Percentiles rank a stretch among this genome's conserved stretches.
Conservation (phyloP, 2,888 invertebrate genomes). For the Ephialtes manifestator region DNA sequence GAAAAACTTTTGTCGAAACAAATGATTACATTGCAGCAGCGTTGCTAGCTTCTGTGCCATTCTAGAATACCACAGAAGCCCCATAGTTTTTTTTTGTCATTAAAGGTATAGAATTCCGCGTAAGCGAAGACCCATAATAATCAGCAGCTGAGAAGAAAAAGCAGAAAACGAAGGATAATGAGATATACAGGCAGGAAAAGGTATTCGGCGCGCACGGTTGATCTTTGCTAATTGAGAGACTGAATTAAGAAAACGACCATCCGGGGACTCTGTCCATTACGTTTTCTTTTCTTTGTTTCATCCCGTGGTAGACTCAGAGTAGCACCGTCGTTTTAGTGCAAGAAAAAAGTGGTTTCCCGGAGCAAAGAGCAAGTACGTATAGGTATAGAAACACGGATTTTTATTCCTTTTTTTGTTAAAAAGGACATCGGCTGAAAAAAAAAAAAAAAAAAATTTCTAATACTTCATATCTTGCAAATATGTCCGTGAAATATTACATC, state of each 20-base stretch:
- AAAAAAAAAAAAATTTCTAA: too few species aligned
- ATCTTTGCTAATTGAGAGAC: conserved; percentile 43
- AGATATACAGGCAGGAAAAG: conserved; percentile 12
- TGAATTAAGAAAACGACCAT: conserved; percentile 40
- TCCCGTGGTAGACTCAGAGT: not conserved
- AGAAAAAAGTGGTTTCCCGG: not conserved
- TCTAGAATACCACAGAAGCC: not conserved
- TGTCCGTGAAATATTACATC: too few species aligned
- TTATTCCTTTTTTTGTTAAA: not conserved
- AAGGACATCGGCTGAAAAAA: too few species aligned
- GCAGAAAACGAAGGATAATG: conserved; percentile 29
- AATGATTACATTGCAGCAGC: too few species aligned
- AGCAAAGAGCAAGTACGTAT: not conserved
- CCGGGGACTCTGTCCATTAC: conserved; percentile 20
- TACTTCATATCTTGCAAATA: too few species aligned
- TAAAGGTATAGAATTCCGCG: not conserved
- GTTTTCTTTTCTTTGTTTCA: not conserved
- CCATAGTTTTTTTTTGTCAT: not conserved
- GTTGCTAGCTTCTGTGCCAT: too few species aligned
- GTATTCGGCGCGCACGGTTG: conserved; percentile 4
- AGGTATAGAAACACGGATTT: not conserved
- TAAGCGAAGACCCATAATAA: conserved; percentile 22
- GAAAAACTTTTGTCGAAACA: too few species aligned
- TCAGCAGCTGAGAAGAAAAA: conserved; percentile 10
- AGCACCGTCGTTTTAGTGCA: not conserved